These are phyloP conservation scores for Patella pellucida DNA, from an alignment of 2,888 invertebrate genomes.

Conservation along the genomic window DNA sequence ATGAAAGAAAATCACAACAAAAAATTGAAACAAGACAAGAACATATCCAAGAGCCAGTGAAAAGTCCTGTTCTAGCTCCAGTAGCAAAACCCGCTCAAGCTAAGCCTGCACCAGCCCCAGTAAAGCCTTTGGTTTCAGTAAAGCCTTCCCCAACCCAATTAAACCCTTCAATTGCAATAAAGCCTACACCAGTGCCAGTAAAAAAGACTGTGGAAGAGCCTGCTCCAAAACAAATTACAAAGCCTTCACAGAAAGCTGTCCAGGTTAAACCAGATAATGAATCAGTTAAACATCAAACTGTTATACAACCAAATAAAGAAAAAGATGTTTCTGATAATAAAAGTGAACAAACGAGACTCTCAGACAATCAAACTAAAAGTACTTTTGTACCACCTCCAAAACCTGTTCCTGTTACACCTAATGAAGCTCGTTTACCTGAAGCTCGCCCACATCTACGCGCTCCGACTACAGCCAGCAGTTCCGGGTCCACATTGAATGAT, in stretches of 20 bases:
- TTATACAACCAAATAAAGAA: not conserved
- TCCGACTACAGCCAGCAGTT: conserved; percentile 9
- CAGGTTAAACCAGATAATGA: not conserved
- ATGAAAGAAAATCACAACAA: conserved; percentile 15
- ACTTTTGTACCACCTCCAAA: too few species aligned
- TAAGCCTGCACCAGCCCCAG: not conserved
- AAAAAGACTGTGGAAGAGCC: not conserved
- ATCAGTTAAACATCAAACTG: conserved; percentile 23
- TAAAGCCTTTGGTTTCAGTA: conserved; percentile 16
- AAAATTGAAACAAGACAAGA: conserved; percentile 10
- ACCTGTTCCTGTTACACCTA: too few species aligned
- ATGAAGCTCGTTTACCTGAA: too few species aligned
- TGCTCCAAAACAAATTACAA: too few species aligned
- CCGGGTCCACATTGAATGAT: conserved; percentile 23
- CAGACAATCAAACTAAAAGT: too few species aligned
- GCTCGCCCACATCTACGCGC: not conserved
- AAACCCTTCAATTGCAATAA: not conserved
- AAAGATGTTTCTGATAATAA: too few species aligned
- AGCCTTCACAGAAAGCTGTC: too few species aligned
- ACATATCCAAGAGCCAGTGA: not conserved
- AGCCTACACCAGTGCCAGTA: not conserved
- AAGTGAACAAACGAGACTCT: too few species aligned
- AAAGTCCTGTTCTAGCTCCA: not conserved
- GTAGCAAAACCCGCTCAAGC: not conserved
- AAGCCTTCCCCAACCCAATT: conserved; percentile 14